Conservation (phyloP, 2,113 vertebrate species). For the Acrocephalus arundinaceus region DNA sequence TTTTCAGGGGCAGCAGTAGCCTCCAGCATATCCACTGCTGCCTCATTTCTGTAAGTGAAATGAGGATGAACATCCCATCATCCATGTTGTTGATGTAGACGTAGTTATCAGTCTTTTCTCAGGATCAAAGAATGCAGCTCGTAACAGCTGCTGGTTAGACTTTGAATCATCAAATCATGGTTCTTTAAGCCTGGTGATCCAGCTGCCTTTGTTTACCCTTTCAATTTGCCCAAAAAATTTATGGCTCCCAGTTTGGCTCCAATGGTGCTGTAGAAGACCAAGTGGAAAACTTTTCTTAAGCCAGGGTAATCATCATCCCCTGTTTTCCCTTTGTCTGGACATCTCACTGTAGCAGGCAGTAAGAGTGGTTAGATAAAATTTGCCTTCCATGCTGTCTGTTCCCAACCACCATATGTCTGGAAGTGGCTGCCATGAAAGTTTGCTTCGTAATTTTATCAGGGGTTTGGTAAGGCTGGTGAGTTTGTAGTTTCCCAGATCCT, state of each 20-base stretch:
- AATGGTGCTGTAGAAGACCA: background rate
- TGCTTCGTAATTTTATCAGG: background rate
- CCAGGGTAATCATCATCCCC: background rate
- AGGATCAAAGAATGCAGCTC: background rate
- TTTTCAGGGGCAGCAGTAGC: background rate
- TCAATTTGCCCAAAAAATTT: background rate
- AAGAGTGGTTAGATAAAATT: background rate
- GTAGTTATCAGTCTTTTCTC: background rate
- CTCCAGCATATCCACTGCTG: background rate
- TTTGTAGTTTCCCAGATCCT: background rate
- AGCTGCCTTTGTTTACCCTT: background rate
- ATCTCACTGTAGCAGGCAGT: background rate
- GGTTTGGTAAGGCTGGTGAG: background rate
- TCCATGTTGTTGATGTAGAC: background rate
- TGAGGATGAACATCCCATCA: background rate
- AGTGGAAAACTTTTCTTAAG: background rate
- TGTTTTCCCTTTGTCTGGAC: background rate
- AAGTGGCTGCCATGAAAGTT: background rate
- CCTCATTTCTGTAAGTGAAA: background rate
- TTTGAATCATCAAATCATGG: background rate
- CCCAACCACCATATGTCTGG: background rate
- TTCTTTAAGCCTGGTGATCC: background rate
- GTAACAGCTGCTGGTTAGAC: background rate
- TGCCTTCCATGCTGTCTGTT: background rate
- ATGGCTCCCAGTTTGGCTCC: background rate